Evolutionary conservation across 2,113 vertebrate species (phyloP), one percentile per base, ranked within the genome.

Genomic region (Vanacampus margaritifer): DNA sequence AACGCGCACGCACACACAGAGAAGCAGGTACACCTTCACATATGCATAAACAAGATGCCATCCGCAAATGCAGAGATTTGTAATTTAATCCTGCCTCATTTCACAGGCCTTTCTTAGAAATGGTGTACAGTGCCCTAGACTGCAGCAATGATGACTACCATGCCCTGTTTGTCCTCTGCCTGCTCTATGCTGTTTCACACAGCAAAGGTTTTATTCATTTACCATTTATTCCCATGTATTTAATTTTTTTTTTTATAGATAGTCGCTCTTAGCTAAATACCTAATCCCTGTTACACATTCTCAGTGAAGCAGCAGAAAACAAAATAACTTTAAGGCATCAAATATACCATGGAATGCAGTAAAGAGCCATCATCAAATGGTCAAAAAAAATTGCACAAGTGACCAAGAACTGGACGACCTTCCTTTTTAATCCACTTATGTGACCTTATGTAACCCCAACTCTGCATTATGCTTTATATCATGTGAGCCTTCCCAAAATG

Each of bases 81-180:
- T 58, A 13, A 69, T 68, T 2, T 14, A 2, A 3, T 43, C 35
- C 3, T 36, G 14, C 68, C 16, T 57, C 2, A 51, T 16, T 62
- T 63, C 63, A 6, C 82, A 99, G 97, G 63, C 97, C 95, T 1
- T 98, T 99, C 80, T 89, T 99, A 72, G 96, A 99, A 85, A 95
- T 98, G 96, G 95, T 99, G 37, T 98, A 96, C 85, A 94, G 94
- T 0, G 94, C 96, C 1, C 86, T 98, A 32, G 94, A 98, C 78
- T 98, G 95, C 79, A 90, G 90, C 5, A 89, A 83, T 0, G 95
- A 96, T 0, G 97, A 99, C 77, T 98, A 98, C 84, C 94, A 98
- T 0, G 95, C 97, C 0, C 91, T 99, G n/a, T 99, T 99, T 68
- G 97, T 98, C 66, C 94, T 99, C 68, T 99, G 97, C 80, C 94